phyloP scores from a whole-genome alignment of 2,888 invertebrate species.

The Ormyrus nitidulus region DNA sequence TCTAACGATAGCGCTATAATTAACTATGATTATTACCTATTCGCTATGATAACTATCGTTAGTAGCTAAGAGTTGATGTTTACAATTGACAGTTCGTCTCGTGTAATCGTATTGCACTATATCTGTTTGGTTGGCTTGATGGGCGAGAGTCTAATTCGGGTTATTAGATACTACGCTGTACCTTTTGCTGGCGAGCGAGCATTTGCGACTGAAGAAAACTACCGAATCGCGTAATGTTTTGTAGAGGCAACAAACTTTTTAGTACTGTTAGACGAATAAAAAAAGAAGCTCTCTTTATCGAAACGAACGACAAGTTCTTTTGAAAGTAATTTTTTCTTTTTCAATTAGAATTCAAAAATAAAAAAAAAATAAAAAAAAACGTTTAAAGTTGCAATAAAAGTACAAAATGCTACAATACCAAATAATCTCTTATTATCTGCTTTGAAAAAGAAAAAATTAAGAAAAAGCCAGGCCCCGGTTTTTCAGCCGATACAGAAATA shows the following conservation, averaged over 20 bases:
- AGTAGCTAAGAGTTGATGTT: conserved; percentile 75
- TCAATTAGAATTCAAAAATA: conserved; percentile 6
- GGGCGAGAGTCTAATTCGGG: conserved; percentile 76
- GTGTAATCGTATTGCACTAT: conserved; percentile 74
- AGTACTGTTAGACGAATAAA: too few species aligned
- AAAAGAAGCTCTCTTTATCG: not conserved
- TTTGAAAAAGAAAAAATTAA: conserved; percentile 2
- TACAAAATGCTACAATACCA: not conserved
- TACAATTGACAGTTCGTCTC: conserved; percentile 72
- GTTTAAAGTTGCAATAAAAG: conserved; percentile 1
- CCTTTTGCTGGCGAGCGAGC: conserved; percentile 72
- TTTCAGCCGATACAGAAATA: not conserved
- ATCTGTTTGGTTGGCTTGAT: conserved; percentile 75
- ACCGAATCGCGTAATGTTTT: conserved; percentile 37
- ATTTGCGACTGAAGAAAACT: conserved; percentile 26
- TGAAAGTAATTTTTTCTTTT: conserved; percentile 16
- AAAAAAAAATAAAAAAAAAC: not conserved
- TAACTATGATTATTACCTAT: conserved; percentile 66
- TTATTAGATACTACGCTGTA: conserved; percentile 76
- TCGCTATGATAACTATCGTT: conserved; percentile 67
- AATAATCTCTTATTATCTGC: too few species aligned
- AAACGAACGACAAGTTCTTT: not conserved
- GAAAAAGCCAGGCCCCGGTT: not conserved
- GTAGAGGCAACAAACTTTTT: too few species aligned
- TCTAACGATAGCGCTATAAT: conserved; percentile 57